These are phyloP conservation scores for Teleiodes luculella DNA, from an alignment of 2,888 invertebrate species.

Conservation along the genomic window DNA sequence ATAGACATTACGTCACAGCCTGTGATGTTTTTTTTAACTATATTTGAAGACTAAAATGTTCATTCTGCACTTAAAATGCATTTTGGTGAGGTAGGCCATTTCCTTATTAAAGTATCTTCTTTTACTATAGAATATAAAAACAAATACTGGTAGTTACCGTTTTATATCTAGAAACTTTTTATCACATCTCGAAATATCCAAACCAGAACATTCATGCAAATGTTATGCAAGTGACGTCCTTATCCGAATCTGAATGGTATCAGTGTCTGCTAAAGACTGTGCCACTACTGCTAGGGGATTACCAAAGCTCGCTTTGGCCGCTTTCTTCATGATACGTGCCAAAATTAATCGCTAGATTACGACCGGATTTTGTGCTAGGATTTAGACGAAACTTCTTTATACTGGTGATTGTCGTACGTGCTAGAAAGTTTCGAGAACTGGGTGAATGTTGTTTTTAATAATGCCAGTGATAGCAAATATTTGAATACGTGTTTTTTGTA, in stretches of 20 bases:
- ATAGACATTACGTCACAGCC: no score
- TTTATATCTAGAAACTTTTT: no score
- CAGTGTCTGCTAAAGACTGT: not conserved
- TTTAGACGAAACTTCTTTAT: slow-evolving; percentile 4
- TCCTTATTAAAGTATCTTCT: no score
- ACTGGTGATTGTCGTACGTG: not conserved
- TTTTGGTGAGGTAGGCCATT: no score
- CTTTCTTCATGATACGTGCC: slow-evolving; percentile 6
- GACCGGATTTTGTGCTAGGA: not conserved
- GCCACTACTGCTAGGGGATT: not conserved
- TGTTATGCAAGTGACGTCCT: slow-evolving; percentile 10
- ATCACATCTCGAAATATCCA: not conserved
- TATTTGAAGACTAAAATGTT: no score
- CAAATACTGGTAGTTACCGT: no score
- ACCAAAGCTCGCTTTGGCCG: not conserved
- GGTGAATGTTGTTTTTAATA: not conserved
- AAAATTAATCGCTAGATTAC: slow-evolving; percentile 2
- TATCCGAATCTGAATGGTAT: not conserved
- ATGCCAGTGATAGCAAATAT: not conserved
- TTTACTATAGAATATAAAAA: no score
- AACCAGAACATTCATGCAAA: not conserved
- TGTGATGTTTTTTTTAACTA: no score
- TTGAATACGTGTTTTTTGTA: no score
- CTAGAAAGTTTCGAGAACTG: not conserved
- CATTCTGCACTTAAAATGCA: not conserved